Evolutionary conservation across 2,888 invertebrate species (phyloP), one percentile per base, ranked within the genome.

Genomic region (Acronicta aceris): DNA sequence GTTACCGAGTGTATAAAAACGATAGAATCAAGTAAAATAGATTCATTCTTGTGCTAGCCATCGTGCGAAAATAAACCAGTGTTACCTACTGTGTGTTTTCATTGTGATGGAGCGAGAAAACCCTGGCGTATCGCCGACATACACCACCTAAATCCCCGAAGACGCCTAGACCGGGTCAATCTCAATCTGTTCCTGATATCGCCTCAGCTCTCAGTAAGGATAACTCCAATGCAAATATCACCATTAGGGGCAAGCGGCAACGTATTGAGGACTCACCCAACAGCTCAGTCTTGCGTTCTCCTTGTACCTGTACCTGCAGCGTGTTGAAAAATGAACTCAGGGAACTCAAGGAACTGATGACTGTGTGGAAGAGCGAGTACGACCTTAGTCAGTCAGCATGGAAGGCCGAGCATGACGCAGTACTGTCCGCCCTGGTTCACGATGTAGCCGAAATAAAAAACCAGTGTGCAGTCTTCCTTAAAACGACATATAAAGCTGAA

Each of bases 111-210:
- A n/a, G n/a, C n/a, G n/a, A n/a, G n/a, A n/a, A n/a, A n/a, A n/a
- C n/a, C n/a, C n/a, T n/a, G n/a, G n/a, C n/a, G n/a, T n/a, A n/a
- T n/a, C n/a, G n/a, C n/a, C n/a, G n/a, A n/a, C n/a, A n/a, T n/a
- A n/a, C n/a, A n/a, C 43, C 43, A 13, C 16, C 43, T 45, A 45
- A 45, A 45, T 45, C 43, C 13, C 25, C 21, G 43, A 45, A 45
- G 21, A 25, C 43, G 13, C 25, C 21, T 25, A 45, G 10, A 45
- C 43, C 43, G 25, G 43, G 43, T 2, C 43, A 45, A 7, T 45
- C 43, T 5, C 43, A 45, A 25, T 45, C 43, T 45, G 43, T 45
- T 45, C 43, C 25, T 5, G 43, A 45, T 13, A 45, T 45, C 17
- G 42, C 17, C 25, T 45, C 43, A 13, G 43, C 25, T 21, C 13